A percentile compares a stretch with the other conserved stretches of the same genome.
These are phyloP conservation scores for Itoplectis maculator DNA, from an alignment of 2,888 invertebrate genomes.

Conservation along the genomic window DNA sequence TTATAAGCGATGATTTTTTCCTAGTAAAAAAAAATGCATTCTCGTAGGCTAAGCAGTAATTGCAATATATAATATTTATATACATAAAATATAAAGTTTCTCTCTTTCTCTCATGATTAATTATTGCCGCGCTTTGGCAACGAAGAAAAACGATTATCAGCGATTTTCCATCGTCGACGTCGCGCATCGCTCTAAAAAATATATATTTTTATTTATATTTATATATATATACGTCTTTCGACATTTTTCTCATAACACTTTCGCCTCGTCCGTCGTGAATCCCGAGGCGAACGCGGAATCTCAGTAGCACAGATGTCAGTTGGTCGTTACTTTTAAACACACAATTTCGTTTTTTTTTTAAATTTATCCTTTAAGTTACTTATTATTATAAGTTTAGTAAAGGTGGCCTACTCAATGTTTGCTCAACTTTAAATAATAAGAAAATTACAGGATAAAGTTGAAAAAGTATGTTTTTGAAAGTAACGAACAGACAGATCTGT, in stretches of 20 bases:
- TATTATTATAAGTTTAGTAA: too few relatives aligned
- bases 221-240: constrained; percentile 34
- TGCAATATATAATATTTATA: constrained; percentile 48
- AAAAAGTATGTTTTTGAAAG: too few relatives aligned
- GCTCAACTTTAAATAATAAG: too few relatives aligned
- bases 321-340: too few relatives aligned
- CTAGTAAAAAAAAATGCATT: constrained; percentile 12
- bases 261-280: too few relatives aligned
- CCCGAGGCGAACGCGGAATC: too few relatives aligned
- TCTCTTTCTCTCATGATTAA: constrained; percentile 59
- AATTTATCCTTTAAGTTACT: not conserved
- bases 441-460: too few relatives aligned
- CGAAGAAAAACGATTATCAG: constrained; percentile 32
- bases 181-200: constrained; percentile 37
- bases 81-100: constrained; percentile 63
- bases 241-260: constrained; percentile 31
- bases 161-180: constrained; percentile 34
- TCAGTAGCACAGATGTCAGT: too few relatives aligned
- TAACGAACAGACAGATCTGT: constrained; percentile 16
- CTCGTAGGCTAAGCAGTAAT: constrained; percentile 43
- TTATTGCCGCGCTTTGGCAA: constrained; percentile 50
- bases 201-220: constrained; percentile 30
- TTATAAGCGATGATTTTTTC: constrained; percentile 21
- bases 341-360: not conserved
- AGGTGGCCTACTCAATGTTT: too few relatives aligned